Percentiles rank a stretch among this genome's conserved stretches.
These are phyloP conservation scores for Lobophora halterata DNA, from an alignment of 2,888 invertebrate species.

Conservation along the genomic window DNA sequence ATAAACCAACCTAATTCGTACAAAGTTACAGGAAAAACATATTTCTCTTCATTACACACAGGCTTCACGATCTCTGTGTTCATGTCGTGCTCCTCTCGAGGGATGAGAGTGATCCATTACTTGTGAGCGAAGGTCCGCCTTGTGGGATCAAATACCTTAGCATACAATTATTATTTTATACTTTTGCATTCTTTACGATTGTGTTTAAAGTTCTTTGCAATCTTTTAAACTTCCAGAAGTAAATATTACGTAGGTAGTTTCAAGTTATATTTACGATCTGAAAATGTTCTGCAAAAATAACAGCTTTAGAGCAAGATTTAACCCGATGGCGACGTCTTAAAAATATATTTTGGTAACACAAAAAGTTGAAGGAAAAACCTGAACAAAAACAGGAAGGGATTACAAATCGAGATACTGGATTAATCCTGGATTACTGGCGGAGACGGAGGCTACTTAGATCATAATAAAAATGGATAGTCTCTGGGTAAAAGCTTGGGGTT, in stretches of 20 bases:
- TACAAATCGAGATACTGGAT: conserved; percentile 31
- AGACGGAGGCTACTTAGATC: conserved; percentile 31
- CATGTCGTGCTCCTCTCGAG: conserved; percentile 22
- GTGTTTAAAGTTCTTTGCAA: too few relatives aligned
- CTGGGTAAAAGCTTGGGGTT: conserved; percentile 16
- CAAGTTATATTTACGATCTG: too few relatives aligned
- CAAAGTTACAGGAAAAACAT: too few relatives aligned
- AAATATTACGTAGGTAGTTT: too few relatives aligned
- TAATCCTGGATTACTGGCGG: conserved; percentile 28
- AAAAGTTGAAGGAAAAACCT: conserved; percentile 11
- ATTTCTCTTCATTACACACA: too few relatives aligned
- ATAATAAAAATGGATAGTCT: conserved; percentile 34
- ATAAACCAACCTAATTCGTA: too few relatives aligned
- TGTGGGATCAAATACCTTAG: conserved; percentile 17
- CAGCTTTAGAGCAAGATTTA: too few relatives aligned
- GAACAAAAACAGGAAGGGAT: conserved; percentile 26
- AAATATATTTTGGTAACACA: too few relatives aligned
- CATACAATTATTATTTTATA: conserved; percentile 26
- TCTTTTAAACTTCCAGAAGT: too few relatives aligned
- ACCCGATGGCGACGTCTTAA: too few relatives aligned
- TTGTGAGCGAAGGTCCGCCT: conserved; percentile 27
- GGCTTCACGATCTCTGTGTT: too few relatives aligned
- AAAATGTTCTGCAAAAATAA: too few relatives aligned
- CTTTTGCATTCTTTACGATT: conserved; percentile 22
- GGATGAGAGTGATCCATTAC: conserved; percentile 31